Conservation (phyloP, 2,113 vertebrate genomes). For the Platichthys flesus region DNA sequence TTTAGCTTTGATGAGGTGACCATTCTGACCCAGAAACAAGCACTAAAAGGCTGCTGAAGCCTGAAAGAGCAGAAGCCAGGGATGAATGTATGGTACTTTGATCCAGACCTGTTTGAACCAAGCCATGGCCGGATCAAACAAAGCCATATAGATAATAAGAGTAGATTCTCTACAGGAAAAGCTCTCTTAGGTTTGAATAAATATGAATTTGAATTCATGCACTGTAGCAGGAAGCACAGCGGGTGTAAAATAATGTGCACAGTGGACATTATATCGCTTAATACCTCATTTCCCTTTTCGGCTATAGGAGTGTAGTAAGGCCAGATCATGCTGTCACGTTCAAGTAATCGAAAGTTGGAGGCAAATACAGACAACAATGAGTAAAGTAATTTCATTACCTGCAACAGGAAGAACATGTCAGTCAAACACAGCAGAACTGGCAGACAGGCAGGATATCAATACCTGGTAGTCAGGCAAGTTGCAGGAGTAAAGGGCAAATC, state of each 20-base stretch:
- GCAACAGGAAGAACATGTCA: neutral
- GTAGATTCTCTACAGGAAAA: neutral
- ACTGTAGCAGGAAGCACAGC: neutral
- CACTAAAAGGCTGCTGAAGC: slow-evolving; percentile 11
- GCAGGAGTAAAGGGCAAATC: slow-evolving; percentile 9
- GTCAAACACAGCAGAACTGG: neutral
- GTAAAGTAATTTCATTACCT: slow-evolving; percentile 14
- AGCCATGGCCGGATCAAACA: slow-evolving; percentile 16
- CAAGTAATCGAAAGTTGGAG: slow-evolving; percentile 23
- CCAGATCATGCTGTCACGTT: slow-evolving; percentile 8
- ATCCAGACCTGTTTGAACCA: slow-evolving; percentile 18
- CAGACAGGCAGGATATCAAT: slow-evolving; percentile 14
- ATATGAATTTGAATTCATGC: slow-evolving; percentile 39
- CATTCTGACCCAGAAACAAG: slow-evolving; percentile 24
- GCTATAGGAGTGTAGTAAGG: neutral
- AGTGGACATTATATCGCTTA: slow-evolving; percentile 10
- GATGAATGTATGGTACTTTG: slow-evolving; percentile 54
- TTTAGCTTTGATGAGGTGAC: neutral
- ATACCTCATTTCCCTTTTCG: slow-evolving; percentile 1
- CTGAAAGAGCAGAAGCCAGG: slow-evolving; percentile 2
- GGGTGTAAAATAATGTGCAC: slow-evolving; percentile 11
- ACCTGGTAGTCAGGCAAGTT: slow-evolving; percentile 21
- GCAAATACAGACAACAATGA: slow-evolving; percentile 14
- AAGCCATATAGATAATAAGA: too few relatives aligned
- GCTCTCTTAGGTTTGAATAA: slow-evolving; percentile 20